These are phyloP conservation scores for Oreortyx pictus DNA, from an alignment of 2,797 vertebrate species.

Conservation along the genomic window DNA sequence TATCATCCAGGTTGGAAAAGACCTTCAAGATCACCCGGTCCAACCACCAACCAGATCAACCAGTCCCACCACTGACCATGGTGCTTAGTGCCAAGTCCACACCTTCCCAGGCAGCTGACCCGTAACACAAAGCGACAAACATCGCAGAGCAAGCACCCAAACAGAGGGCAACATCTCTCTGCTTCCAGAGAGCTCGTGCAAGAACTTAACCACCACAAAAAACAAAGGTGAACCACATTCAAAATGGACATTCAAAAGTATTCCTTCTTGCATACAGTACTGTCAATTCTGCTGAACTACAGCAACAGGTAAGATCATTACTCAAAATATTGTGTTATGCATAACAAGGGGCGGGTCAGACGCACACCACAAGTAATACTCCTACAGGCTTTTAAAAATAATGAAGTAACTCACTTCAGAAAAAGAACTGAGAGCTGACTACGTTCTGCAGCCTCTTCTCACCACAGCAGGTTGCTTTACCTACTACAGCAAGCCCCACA, in stretches of 20 bases:
- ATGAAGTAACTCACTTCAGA: not conserved
- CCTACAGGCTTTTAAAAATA: not conserved
- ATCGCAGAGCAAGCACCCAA: not conserved
- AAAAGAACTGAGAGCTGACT: not conserved
- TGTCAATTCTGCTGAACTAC: not conserved
- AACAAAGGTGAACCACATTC: not conserved
- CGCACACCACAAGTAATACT: not conserved
- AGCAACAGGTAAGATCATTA: not conserved
- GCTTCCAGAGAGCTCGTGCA: not conserved
- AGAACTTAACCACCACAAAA: not conserved
- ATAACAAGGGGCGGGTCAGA: not conserved
- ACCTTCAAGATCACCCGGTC: not conserved
- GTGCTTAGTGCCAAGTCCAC: not conserved
- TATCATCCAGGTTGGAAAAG: not conserved
- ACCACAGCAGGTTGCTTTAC: not conserved
- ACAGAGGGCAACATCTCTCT: not conserved
- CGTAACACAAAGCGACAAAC: not conserved
- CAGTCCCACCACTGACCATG: not conserved
- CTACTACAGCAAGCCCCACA: not conserved
- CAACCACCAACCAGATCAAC: not conserved
- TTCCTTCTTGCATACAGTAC: rapidly evolving
- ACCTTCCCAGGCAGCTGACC: not conserved
- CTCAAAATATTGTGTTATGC: not conserved
- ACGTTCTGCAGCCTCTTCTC: not conserved
- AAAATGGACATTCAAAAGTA: rapidly evolving